phyloP scores from a whole-genome alignment of 1,140 invertebrate genomes.

The Neodiprion lecontei region DNA sequence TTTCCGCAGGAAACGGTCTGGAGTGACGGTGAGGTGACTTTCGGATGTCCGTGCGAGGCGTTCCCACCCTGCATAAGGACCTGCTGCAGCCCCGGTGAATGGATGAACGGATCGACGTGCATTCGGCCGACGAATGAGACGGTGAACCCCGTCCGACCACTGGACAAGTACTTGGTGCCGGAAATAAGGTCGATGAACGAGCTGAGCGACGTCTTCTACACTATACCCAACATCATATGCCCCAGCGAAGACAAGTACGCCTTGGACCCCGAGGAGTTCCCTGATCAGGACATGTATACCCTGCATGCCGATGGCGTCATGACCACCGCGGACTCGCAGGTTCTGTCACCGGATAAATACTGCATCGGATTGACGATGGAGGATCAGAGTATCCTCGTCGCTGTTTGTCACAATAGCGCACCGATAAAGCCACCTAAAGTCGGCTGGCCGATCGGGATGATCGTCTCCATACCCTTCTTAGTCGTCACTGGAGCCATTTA shows the following conservation, averaged over 20 bases:
- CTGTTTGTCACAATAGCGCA: neutral
- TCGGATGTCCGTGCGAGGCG: conserved; percentile 29
- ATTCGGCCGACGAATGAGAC: conserved; percentile 12
- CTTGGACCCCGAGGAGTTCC: conserved; percentile 25
- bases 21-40: neutral
- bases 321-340: neutral
- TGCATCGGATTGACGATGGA: conserved; percentile 28
- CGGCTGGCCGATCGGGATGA: conserved; percentile 56
- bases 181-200: conserved; percentile 16
- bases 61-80: conserved; percentile 21
- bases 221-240: conserved; percentile 28
- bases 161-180: conserved; percentile 20
- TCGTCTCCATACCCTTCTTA: conserved; percentile 71
- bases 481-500: conserved; percentile 72
- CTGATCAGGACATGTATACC: conserved; percentile 26
- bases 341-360: conserved; percentile 24
- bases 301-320: conserved; percentile 25
- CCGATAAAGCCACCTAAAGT: neutral
- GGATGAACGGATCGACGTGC: conserved; percentile 26
- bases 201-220: conserved; percentile 20
- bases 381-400: neutral
- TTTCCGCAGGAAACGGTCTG: conserved; percentile 18
- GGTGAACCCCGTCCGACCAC: conserved; percentile 18
- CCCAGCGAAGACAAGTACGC: conserved; percentile 6
- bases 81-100: conserved; percentile 28